Evolutionary conservation across 2,113 vertebrate species (phyloP).

Genomic region (Nycticryphes semicollaris): DNA sequence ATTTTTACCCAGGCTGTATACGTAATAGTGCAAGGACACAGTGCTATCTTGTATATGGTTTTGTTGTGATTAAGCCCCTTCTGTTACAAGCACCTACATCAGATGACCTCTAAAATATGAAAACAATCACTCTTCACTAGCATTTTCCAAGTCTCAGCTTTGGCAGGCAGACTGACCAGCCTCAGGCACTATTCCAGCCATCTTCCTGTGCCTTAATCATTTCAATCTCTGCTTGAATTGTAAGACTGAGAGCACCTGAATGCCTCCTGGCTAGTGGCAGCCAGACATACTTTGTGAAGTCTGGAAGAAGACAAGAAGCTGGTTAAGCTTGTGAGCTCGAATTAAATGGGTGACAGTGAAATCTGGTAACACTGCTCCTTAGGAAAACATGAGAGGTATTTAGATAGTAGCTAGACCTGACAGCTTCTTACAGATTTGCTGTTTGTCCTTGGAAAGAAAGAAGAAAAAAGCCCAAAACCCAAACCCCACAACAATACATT

Average conservation of each 20-base stretch:
- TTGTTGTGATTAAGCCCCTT: background rate
- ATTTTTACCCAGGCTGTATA: background rate
- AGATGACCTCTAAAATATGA: conserved; percentile 43
- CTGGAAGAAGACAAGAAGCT: conserved; percentile 20
- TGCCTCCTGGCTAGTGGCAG: conserved; percentile 6
- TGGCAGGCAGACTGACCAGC: background rate
- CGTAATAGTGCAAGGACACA: background rate
- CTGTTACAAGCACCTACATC: background rate
- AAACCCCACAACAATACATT: background rate
- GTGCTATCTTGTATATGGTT: background rate
- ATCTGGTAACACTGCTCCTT: background rate
- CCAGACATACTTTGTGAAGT: background rate
- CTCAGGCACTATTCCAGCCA: background rate
- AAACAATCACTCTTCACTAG: conserved; percentile 6
- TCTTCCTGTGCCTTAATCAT: background rate
- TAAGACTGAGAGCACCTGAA: conserved; percentile 13
- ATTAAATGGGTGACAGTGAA: conserved; percentile 48
- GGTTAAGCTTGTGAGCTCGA: background rate
- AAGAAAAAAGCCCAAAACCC: background rate
- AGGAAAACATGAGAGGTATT: background rate
- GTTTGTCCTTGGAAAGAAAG: background rate
- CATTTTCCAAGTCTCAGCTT: background rate
- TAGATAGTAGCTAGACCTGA: background rate
- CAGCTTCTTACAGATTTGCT: background rate
- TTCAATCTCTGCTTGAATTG: conserved; percentile 27